Evolutionary conservation across 2,113 vertebrate species (phyloP).

Genomic region (Prionailurus bengalensis): DNA sequence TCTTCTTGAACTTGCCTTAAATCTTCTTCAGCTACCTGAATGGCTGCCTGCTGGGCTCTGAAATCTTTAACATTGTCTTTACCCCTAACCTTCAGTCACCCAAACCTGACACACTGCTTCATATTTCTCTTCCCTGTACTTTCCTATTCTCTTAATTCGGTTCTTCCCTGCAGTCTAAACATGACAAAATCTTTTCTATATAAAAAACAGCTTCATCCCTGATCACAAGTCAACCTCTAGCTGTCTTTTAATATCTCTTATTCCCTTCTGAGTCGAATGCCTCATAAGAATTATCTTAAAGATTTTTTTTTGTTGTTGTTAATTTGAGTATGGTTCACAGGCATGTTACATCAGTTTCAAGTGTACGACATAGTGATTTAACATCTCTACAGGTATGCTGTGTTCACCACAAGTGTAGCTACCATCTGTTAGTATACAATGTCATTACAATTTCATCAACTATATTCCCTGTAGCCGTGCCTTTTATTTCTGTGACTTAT

Average conservation of each 20-base stretch:
- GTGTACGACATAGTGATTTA: neutral
- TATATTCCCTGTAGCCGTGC: neutral
- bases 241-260: neutral
- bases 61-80: constrained; percentile 23
- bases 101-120: neutral
- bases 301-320: neutral
- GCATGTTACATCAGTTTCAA: neutral
- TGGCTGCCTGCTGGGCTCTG: neutral
- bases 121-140: neutral
- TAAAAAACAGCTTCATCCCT: neutral
- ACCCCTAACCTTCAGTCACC: neutral
- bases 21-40: neutral
- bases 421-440: neutral
- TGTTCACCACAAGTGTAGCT: neutral
- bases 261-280: neutral
- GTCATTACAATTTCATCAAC: neutral
- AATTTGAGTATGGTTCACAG: neutral
- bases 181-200: neutral
- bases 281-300: neutral
- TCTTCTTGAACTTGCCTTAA: neutral
- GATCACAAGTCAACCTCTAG: neutral
- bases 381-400: neutral
- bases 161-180: neutral
- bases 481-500: neutral
- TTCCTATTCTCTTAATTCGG: neutral